Evolutionary conservation across 2,113 vertebrate genomes (phyloP).

Genomic region (Bambusicola thoracicus): DNA sequence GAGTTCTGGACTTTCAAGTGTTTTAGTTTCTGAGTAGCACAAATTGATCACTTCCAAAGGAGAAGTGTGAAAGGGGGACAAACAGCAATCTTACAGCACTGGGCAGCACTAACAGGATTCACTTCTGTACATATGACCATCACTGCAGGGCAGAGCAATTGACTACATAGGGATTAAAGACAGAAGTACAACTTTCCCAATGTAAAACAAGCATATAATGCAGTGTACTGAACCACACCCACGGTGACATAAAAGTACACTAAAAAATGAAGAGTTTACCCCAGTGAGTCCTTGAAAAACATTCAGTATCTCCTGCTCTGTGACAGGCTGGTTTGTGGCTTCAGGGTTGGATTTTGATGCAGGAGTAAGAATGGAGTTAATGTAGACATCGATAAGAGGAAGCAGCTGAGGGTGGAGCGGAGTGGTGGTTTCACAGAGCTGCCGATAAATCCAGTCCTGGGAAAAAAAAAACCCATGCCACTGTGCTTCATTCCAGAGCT

Average conservation of each 20-base stretch:
- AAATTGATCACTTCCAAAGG: background rate
- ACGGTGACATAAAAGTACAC: rapidly evolving
- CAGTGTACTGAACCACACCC: background rate
- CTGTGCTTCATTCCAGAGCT: too few species aligned
- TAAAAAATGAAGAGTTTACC: constrained; percentile 69
- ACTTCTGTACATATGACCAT: background rate
- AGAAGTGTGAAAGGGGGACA: background rate
- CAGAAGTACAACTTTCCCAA: background rate
- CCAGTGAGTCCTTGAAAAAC: constrained; percentile 89
- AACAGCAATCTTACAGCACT: background rate
- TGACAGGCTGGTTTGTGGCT: constrained; percentile 97
- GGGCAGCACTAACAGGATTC: background rate
- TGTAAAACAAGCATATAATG: rapidly evolving
- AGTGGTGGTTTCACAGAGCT: constrained; percentile 93
- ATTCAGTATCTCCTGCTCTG: constrained; percentile 94
- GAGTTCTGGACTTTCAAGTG: background rate
- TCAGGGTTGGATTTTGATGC: constrained; percentile 97
- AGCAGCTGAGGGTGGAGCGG: constrained; percentile 96
- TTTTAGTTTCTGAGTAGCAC: background rate
- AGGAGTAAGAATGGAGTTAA: constrained; percentile 97
- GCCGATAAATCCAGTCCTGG: constrained; percentile 98
- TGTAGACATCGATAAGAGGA: constrained; percentile 95
- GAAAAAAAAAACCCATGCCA: background rate
- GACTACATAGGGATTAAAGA: background rate
- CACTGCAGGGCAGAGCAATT: background rate